phyloP scores from a whole-genome alignment of 2,888 invertebrate species.

The Omphaloscelis lunosa region DNA sequence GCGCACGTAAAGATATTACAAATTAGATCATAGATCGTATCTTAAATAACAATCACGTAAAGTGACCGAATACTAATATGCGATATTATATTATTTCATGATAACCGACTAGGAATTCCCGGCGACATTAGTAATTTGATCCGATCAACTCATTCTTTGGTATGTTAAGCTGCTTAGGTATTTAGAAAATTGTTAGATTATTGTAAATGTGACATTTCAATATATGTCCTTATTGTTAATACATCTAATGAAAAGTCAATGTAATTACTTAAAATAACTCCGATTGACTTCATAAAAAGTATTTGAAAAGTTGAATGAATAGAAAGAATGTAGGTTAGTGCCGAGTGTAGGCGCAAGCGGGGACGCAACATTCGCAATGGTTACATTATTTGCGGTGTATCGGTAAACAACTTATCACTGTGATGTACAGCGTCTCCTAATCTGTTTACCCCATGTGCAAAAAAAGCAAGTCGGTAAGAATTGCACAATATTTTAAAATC shows the following conservation, averaged over 20 bases:
- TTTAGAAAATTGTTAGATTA: constrained; percentile 1
- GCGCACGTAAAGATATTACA: constrained; percentile 62
- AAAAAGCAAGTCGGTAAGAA: constrained; percentile 17
- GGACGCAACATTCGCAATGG: constrained; percentile 43
- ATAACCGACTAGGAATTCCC: constrained; percentile 42
- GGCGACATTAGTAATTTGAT: constrained; percentile 5
- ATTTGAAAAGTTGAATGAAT: constrained; percentile 21
- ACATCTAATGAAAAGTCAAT: background rate
- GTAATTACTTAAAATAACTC: background rate
- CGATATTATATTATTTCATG: constrained; percentile 37
- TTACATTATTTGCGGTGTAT: constrained; percentile 42
- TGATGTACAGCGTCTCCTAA: background rate
- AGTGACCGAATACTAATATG: constrained; percentile 43
- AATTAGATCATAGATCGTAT: constrained; percentile 56
- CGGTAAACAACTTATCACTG: constrained; percentile 16
- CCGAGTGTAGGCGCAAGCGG: constrained; percentile 39
- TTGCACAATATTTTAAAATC: constrained; percentile 61
- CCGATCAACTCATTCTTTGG: constrained; percentile 11
- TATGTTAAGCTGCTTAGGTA: constrained; percentile 33
- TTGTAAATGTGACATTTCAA: background rate
- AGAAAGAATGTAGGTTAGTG: constrained; percentile 42
- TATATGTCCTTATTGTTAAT: background rate
- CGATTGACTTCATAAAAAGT: constrained; percentile 21
- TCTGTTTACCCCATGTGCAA: constrained; percentile 16
- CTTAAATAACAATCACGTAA: constrained; percentile 44